A percentile compares a stretch with the other conserved stretches of the same genome.
These are phyloP conservation scores for Xenotilapia caudafasciata DNA, from an alignment of 2,113 vertebrate genomes.

Conservation along the genomic window DNA sequence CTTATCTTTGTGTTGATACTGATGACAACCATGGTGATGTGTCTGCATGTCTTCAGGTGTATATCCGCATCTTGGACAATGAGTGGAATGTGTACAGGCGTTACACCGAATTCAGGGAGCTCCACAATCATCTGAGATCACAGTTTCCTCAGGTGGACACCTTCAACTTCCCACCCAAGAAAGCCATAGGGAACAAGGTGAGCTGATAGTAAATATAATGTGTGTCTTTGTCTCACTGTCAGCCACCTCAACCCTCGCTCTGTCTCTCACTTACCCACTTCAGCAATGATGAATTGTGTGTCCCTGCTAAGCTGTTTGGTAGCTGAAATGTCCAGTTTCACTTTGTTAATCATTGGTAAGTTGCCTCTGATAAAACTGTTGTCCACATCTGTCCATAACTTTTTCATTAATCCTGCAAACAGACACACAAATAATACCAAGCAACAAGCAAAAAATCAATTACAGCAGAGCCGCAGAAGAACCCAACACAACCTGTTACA, in stretches of 20 bases:
- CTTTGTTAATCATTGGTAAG: not conserved
- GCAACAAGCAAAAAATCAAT: not conserved
- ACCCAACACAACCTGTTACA: not conserved
- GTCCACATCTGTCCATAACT: not conserved
- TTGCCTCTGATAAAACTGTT: not conserved
- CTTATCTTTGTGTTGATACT: not conserved
- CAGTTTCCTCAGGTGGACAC: conserved; percentile 86
- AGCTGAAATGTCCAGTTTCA: not conserved
- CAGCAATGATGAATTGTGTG: not conserved
- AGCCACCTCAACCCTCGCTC: not conserved
- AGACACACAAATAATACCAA: not conserved
- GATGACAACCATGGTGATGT: not conserved
- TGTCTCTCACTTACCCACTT: not conserved
- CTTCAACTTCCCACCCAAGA: conserved; percentile 94
- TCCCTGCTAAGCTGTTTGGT: not conserved
- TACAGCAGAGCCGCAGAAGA: not conserved
- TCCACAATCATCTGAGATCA: conserved; percentile 84
- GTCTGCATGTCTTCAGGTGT: conserved; percentile 74
- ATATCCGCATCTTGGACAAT: conserved; percentile 94
- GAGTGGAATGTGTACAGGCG: conserved; percentile 97
- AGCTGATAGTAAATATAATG: not conserved
- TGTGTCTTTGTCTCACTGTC: not conserved
- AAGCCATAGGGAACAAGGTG: conserved; percentile 99
- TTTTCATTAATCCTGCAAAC: not conserved
- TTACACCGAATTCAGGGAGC: conserved; percentile 88